phyloP scores from a whole-genome alignment of 2,113 vertebrate species.

The Pseudorhombus dupliciocellatus region DNA sequence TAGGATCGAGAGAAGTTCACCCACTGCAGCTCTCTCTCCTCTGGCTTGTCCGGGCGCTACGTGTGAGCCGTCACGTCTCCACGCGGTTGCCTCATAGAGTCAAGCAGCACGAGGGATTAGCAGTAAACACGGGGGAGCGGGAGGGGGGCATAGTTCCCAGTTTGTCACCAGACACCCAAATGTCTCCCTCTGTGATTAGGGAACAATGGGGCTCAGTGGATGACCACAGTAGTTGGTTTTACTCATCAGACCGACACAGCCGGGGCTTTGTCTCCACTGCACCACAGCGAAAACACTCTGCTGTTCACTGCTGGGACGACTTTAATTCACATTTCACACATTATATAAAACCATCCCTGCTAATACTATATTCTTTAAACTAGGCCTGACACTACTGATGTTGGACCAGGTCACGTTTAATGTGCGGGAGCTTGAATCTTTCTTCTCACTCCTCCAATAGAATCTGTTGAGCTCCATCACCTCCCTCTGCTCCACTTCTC shows the following conservation, averaged over 20 bases:
- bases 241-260: constrained; percentile 1
- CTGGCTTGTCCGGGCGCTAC: background rate
- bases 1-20: background rate
- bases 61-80: constrained; percentile 57
- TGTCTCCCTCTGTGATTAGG: constrained; percentile 16
- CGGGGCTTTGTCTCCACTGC: background rate
- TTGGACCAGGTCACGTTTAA: background rate
- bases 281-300: too few species aligned
- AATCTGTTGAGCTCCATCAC: background rate
- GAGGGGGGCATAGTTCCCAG: background rate
- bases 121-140: constrained; percentile 8
- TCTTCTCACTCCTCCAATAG: background rate
- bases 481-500: constrained; percentile 34
- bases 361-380: too few species aligned
- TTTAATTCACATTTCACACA: too few species aligned
- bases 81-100: constrained; percentile 9
- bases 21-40: background rate
- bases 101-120: background rate
- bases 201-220: constrained; percentile 34
- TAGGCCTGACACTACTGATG: background rate
- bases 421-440: background rate
- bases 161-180: constrained; percentile 30
- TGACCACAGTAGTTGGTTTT: constrained; percentile 24
- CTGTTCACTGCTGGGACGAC: background rate
- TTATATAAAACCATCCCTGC: too few species aligned